Evolutionary conservation across 2,888 invertebrate species (phyloP).

Genomic region (Ennomos fuscantarius): DNA sequence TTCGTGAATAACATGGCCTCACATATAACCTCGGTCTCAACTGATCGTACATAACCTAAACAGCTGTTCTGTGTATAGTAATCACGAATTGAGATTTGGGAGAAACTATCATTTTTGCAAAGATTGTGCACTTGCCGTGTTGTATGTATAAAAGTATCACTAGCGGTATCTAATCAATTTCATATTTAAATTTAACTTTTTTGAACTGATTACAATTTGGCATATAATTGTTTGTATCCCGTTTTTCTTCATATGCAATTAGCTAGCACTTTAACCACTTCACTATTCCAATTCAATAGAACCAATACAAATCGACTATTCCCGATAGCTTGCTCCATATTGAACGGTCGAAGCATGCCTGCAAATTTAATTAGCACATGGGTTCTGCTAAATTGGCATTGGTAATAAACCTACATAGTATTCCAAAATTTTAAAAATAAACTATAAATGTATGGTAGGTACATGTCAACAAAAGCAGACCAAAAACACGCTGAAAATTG

Average conservation of each 20-base stretch:
- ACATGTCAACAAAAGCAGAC: conserved; percentile 52
- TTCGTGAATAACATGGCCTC: conserved; percentile 26
- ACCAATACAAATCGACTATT: conserved; percentile 29
- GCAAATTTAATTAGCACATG: conserved; percentile 58
- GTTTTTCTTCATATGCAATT: too few species aligned
- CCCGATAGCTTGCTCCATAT: conserved; percentile 39
- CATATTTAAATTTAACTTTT: too few species aligned
- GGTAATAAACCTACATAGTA: conserved; percentile 18
- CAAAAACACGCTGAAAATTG: conserved; percentile 43
- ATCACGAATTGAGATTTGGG: conserved; percentile 13
- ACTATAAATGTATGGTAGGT: conserved; percentile 37
- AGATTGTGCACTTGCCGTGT: too few species aligned
- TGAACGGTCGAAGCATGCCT: conserved; percentile 48
- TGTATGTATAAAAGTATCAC: too few species aligned
- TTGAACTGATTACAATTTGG: too few species aligned
- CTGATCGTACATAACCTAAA: conserved; percentile 21
- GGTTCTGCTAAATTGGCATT: conserved; percentile 45
- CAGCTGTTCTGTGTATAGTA: conserved; percentile 16
- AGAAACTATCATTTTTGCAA: too few species aligned
- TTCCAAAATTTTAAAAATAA: conserved; percentile 30
- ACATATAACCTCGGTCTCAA: conserved; percentile 31
- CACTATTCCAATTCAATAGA: neutral
- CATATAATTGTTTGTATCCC: too few species aligned
- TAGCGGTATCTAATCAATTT: too few species aligned
- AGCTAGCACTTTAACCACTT: neutral